Evolutionary conservation across 53 echinoderm and acorn worm species (phyloP), one percentile per base, ranked within the genome.

Genomic region (Crossaster papposus): DNA sequence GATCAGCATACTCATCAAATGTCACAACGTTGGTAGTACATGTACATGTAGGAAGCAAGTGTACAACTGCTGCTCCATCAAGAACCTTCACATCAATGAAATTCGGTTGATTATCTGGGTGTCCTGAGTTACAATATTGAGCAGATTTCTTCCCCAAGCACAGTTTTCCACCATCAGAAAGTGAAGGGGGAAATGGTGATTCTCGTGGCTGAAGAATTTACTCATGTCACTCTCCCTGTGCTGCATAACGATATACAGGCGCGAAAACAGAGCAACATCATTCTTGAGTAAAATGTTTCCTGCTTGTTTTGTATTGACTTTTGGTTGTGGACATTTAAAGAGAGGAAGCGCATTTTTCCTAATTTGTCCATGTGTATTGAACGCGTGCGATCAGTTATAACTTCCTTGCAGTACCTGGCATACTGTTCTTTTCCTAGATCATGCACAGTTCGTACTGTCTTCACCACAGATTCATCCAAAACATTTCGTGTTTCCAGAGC

Each of bases 171-270:
- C 34, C 78, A 28, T 15, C 15, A 20, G 90, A 92, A 20, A 92
- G 20, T 36, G 92, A 68, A n/a, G 94, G 94, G 31, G 90, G 92
- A 62, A 35, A 35, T 88, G 65, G n/a, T 92, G 91, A 82, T 92
- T 94, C 63, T 92, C 90, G 30, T 94, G 92, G 26, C 32, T 35
- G 35, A 94, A 94, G 51, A 94, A 94, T 36, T 89, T 38, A 22
- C 92, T 81, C 0, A 92, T 5, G n/a, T 92, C 77, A 33, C 94
- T 87, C 31, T 89, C 81, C 23, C 94, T 36, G 62, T 81, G 50
- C 32, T 94, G 94, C 34, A 81, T 85, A 1, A 68, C 32, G 64
- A 91, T 64, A 65, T 91, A 93, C 72, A 93, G 81, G 50, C 93
- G 73, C 86, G 90, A 55, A 53, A 90, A 93, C 38, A 93, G 88